Evolutionary conservation across 2,888 invertebrate genomes (phyloP), one percentile per base, ranked within the genome.

Genomic region (Cyclophora punctaria): DNA sequence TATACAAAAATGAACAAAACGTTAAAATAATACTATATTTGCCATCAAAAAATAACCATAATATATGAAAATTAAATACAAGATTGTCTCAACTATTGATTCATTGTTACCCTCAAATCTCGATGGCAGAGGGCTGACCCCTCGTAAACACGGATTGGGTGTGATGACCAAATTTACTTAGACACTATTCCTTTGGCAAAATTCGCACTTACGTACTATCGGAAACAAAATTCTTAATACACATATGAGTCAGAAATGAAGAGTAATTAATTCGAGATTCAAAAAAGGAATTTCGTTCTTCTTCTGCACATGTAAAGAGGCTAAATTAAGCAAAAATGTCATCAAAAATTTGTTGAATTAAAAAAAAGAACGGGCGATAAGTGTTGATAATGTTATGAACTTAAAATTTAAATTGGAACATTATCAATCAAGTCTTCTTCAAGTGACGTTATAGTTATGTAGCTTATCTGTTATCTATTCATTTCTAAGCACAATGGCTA

Each of bases 101-200:
- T 85, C 81, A 84, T 77, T 70, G 80, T 80, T 75, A 72, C 77
- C 72, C 81, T 77, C 77, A 80, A 85, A 85, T 85, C 84, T 79
- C 78, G 79, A 79, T 78, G 75, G 68, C 66, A 72, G 64, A 69
- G 74, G 75, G 63, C 60, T 66, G 78, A 73, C 78, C 84, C 84
- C 80, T 85, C 82, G 79, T 83, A 82, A 84, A 79, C 78, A 75
- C 67, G 75, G 80, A 79, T 80, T 81, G 83, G 79, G 74, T 67
- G 83, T 78, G 84, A 86, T 84, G 85, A 75, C 83, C 87, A 86
- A 86, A 87, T 86, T 87, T 86, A 86, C 86, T 87, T 86, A 85
- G 82, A 84, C 80, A 75, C 75, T 71, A 75, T 70, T 62, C 67
- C 73, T 75, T 20, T 20, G 20, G 76, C 74, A 74, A 72, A 76